A percentile compares a stretch with the other conserved stretches of the same genome.
These are phyloP conservation scores for Onychorhynchus coronatus DNA, from an alignment of 2,113 vertebrate species.

Conservation along the genomic window DNA sequence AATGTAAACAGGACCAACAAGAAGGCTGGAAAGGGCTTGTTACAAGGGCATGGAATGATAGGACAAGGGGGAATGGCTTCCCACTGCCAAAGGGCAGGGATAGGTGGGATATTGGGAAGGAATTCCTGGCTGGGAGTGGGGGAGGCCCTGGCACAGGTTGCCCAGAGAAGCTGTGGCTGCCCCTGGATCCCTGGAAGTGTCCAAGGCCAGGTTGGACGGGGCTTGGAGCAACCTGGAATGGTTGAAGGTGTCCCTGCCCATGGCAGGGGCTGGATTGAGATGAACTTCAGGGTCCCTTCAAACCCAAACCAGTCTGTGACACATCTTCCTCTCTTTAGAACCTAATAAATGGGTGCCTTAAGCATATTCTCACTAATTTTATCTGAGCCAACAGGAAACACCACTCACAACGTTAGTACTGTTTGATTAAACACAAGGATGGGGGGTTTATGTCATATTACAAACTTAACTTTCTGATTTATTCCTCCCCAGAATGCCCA, in stretches of 20 bases:
- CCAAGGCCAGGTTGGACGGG: not conserved
- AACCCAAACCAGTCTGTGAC: not conserved
- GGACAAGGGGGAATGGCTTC: accelerated
- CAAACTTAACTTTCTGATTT: not conserved
- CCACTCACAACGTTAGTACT: not conserved
- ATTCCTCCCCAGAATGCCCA: not conserved
- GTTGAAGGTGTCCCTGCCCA: too few species aligned
- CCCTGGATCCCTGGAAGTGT: too few species aligned
- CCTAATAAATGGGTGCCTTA: not conserved
- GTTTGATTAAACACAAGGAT: not conserved
- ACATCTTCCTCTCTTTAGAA: not conserved
- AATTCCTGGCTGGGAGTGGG: too few species aligned
- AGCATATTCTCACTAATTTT: not conserved
- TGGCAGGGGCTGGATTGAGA: not conserved
- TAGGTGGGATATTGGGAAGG: too few species aligned
- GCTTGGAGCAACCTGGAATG: not conserved
- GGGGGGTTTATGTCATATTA: not conserved
- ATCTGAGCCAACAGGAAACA: not conserved
- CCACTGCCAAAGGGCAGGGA: not conserved
- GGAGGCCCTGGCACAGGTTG: not conserved
- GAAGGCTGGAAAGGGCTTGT: not conserved
- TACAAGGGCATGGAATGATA: too few species aligned
- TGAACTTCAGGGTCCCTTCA: not conserved
- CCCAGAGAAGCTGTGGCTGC: not conserved
- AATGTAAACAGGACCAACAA: not conserved